Conservation (phyloP, 2,888 invertebrate species). For the Eumerus sabulonum region DNA sequence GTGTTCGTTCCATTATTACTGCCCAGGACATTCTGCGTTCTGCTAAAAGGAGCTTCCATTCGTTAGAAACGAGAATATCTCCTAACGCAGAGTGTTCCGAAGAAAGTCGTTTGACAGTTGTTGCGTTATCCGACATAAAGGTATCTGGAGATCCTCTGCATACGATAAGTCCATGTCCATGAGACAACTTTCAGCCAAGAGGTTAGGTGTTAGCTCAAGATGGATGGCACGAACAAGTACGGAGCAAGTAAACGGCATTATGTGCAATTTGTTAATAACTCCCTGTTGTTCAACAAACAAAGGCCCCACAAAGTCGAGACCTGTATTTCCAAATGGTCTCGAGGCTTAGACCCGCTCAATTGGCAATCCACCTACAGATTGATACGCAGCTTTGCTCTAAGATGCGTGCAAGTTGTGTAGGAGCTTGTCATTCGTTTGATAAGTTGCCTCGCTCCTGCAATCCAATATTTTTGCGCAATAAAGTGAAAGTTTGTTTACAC, state of each 20-base stretch:
- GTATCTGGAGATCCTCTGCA: background rate
- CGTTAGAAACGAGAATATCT: background rate
- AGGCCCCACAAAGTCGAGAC: no score
- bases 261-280: no score
- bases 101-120: background rate
- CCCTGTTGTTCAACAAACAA: no score
- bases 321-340: conserved; percentile 8
- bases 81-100: no score
- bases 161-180: background rate
- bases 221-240: no score
- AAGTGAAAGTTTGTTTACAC: no score
- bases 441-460: background rate
- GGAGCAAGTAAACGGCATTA: no score
- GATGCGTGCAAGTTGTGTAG: background rate
- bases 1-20: background rate
- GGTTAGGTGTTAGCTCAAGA: no score
- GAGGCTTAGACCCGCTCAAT: conserved; percentile 1
- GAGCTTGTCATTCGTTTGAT: background rate
- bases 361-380: background rate
- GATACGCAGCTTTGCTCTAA: background rate
- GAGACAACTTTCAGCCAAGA: conserved; percentile 2
- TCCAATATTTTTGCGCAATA: background rate
- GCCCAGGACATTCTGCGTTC: background rate
- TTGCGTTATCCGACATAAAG: no score
- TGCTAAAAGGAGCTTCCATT: background rate